phyloP scores from a whole-genome alignment of 2,888 invertebrate species.

The Phasia obesa region DNA sequence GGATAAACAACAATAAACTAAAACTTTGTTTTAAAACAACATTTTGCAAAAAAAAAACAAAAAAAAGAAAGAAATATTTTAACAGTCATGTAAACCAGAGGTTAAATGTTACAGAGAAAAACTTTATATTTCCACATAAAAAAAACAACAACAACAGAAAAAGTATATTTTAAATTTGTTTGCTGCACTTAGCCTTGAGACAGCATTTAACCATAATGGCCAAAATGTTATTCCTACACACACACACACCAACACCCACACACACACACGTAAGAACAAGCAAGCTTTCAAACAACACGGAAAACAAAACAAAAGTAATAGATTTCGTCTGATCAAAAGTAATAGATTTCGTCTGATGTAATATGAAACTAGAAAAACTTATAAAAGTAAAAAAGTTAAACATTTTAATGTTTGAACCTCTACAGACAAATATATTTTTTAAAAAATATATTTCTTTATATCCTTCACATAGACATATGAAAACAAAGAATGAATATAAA shows the following conservation, averaged over 20 bases:
- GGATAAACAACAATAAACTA: constrained; percentile 64
- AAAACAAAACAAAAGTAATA: background rate
- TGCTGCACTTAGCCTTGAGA: constrained; percentile 63
- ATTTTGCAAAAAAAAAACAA: constrained; percentile 30
- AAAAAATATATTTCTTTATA: too few relatives aligned
- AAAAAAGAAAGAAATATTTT: constrained; percentile 38
- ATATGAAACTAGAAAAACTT: too few relatives aligned
- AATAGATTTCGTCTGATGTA: too few relatives aligned
- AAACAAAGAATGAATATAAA: too few relatives aligned
- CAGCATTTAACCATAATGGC: constrained; percentile 53
- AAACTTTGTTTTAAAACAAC: constrained; percentile 66
- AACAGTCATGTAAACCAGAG: constrained; percentile 69
- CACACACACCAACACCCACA: background rate
- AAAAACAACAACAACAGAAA: constrained; percentile 17
- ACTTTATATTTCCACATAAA: constrained; percentile 23
- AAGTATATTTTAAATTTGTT: constrained; percentile 33
- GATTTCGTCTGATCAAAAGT: too few relatives aligned
- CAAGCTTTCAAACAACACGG: constrained; percentile 14
- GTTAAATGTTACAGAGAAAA: constrained; percentile 66
- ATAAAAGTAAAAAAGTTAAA: too few relatives aligned
- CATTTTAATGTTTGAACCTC: too few relatives aligned
- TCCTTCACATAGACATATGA: too few relatives aligned
- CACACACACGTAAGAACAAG: background rate
- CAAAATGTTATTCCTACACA: background rate
- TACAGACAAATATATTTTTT: too few relatives aligned